Evolutionary conservation across 1,140 invertebrate genomes (phyloP).

Genomic region (Saccostrea cuccullata): DNA sequence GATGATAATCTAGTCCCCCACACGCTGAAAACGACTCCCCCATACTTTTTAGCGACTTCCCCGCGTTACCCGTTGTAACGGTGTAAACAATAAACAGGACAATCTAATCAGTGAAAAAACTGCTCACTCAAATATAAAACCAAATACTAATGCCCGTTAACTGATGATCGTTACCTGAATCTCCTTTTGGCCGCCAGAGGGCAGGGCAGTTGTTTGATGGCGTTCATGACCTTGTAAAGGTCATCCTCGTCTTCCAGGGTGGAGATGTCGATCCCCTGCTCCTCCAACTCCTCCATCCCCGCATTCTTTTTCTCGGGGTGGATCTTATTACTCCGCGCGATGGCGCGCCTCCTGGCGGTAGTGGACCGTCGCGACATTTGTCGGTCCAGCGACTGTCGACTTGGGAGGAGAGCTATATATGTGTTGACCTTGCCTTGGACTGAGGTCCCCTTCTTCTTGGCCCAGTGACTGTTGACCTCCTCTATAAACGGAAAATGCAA

Average conservation of each 20-base stretch:
- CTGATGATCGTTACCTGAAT: slow-evolving; percentile 20
- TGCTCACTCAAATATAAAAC: no score
- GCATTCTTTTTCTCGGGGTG: slow-evolving; percentile 7
- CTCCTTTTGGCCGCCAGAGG: slow-evolving; percentile 12
- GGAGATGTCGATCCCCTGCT: slow-evolving; percentile 27
- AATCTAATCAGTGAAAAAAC: no score
- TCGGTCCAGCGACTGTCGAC: neutral
- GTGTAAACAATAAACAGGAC: no score
- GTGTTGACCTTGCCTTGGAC: slow-evolving; percentile 22
- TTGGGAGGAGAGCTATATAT: neutral
- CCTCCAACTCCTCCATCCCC: neutral
- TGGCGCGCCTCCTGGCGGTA: slow-evolving; percentile 11
- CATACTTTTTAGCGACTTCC: no score
- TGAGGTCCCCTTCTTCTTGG: neutral
- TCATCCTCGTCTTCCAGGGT: slow-evolving; percentile 25
- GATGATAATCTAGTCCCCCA: no score
- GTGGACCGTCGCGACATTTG: neutral
- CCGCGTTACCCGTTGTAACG: no score
- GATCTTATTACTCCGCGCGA: slow-evolving; percentile 8
- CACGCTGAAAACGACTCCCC: no score
- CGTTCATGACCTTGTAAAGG: neutral
- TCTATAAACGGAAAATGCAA: neutral
- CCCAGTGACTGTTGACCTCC: neutral
- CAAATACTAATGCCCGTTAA: no score
- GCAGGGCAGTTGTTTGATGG: slow-evolving; percentile 30